Base-by-base conservation (phyloP, 1,140 invertebrate species). In the Drosophila ironensis region DNA sequence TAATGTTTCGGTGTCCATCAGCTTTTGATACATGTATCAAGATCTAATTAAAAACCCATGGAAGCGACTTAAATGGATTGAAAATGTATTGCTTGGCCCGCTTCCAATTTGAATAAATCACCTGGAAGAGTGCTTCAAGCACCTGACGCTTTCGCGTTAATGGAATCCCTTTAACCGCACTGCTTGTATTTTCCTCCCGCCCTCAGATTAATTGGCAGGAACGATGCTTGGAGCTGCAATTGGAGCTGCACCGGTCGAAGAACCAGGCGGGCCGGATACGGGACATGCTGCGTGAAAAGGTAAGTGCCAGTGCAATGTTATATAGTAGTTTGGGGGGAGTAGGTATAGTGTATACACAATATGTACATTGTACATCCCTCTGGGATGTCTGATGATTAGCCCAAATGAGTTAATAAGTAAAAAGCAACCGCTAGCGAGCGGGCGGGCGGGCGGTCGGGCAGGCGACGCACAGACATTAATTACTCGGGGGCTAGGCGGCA, bases 231-330 rank as follows among this genome's bases (percentile, higher is more conserved):
- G 94, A 96, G 75, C 87, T 97, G 60, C 96, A 97, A 80, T 88
- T 96, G 64, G 95, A 96, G 76, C 90, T 97, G 71, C 95, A 96
- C 84, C 92, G 95, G 41, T 96, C 95, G 69, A 92, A 95, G 48
- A 93, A 95, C 64, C 96, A 97, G 89, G 95, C 96, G 0, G 94
- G 94, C n/a, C 93, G 95, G 68, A 95, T 96, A 22, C 92, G 95
- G 17, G 95, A 96, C 78, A 95, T 96, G 92, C 93, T 97, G 24
- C 92, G 95, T 76, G 95, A 96, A 91, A 97, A 97, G 94, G 96
- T 97, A 87, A 87, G 82, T 76, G 17, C 25, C n/a, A n/a, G n/a
- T 24, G 9, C 3, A 11, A 7, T 1, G n/a, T 14, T 1, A 12
- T 37, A 1, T 16, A 17, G 7, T 5, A 22, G 20, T 5, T 22